A percentile compares a stretch with the other conserved stretches of the same genome.
Conservation (phyloP, 2,797 vertebrate species). For the Chelidonichthys spinosus region DNA sequence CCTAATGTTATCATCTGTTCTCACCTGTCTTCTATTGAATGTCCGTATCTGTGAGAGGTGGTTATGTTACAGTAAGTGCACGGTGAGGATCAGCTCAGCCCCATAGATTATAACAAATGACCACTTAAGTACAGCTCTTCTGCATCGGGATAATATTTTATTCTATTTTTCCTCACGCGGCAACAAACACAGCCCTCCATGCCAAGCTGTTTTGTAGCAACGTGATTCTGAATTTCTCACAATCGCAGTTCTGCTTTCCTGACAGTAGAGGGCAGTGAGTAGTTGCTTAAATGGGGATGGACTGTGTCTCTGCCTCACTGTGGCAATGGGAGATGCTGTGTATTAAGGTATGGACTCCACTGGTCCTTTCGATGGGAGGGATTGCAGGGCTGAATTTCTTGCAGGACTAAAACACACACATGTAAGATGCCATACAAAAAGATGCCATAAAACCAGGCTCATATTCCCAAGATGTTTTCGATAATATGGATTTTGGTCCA, state of each 20-base stretch:
- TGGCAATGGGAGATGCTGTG: constrained; percentile 77
- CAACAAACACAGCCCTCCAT: constrained; percentile 50
- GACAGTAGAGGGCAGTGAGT: constrained; percentile 70
- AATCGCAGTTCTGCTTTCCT: constrained; percentile 26
- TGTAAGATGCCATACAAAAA: neutral
- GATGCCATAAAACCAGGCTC: neutral
- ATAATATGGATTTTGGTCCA: neutral
- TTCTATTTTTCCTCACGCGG: constrained; percentile 53
- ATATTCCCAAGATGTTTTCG: neutral
- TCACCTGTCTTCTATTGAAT: neutral
- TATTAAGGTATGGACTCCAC: constrained; percentile 55
- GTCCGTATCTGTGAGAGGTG: neutral
- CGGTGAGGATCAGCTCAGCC: constrained; percentile 42
- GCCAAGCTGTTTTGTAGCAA: constrained; percentile 32
- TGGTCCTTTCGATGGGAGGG: neutral
- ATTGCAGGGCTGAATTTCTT: neutral
- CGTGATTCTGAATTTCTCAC: neutral
- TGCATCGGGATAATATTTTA: constrained; percentile 50
- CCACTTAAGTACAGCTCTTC: constrained; percentile 55
- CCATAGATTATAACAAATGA: constrained; percentile 50
- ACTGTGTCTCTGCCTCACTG: neutral
- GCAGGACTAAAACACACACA: constrained; percentile 24
- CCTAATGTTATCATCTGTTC: neutral
- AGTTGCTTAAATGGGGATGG: neutral
- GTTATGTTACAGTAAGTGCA: constrained; percentile 14